phyloP scores from a whole-genome alignment of 2,888 invertebrate genomes.

The Ecliptopera silaceata region DNA sequence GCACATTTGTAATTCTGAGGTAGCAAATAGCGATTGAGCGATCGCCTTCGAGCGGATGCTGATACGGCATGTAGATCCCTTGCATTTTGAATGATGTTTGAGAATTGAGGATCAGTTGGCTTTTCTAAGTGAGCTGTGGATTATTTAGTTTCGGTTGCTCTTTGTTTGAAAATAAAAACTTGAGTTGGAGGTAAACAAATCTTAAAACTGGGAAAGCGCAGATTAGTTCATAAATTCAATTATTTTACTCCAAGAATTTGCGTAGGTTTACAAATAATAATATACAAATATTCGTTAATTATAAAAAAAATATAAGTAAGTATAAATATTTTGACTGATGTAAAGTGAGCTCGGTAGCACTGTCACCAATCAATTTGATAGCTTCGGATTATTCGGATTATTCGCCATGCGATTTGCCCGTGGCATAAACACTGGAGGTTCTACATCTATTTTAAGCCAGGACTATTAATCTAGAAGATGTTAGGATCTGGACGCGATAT shows the following conservation, averaged over 20 bases:
- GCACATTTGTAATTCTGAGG: conserved; percentile 34
- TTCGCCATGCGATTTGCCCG: conserved; percentile 12
- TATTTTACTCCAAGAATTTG: no score
- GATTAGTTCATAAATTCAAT: no score
- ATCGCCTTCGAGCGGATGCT: conserved; percentile 28
- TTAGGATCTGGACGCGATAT: conserved; percentile 5
- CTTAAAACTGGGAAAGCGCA: no score
- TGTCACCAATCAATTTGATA: conserved; percentile 16
- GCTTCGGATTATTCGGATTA: conserved; percentile 21
- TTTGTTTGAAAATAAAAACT: not conserved
- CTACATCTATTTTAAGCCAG: conserved; percentile 58
- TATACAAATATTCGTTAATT: no score
- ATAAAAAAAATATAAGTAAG: no score
- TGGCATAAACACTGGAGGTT: conserved; percentile 46
- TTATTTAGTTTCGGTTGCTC: not conserved
- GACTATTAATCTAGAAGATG: conserved; percentile 29
- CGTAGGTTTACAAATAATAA: no score
- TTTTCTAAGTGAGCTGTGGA: not conserved
- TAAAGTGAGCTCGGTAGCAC: not conserved
- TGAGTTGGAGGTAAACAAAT: not conserved
- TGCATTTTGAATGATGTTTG: conserved; percentile 17
- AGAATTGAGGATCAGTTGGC: not conserved
- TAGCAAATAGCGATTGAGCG: conserved; percentile 28
- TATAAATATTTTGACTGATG: not conserved
- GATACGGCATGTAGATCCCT: conserved; percentile 16